Conservation (phyloP, 2,113 vertebrate species). For the Formicarius rufipectus region DNA sequence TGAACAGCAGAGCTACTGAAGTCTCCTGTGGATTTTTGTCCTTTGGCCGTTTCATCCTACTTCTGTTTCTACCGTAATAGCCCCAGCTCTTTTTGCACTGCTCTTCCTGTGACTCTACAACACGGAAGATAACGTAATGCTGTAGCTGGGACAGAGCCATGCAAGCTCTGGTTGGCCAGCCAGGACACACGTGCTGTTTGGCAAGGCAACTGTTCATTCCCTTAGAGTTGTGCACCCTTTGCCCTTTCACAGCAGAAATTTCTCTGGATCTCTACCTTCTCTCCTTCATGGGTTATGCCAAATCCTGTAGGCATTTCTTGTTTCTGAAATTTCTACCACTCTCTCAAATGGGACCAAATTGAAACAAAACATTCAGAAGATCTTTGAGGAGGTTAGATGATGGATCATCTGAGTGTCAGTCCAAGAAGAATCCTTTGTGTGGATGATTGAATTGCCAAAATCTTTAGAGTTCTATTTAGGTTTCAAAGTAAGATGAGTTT, state of each 20-base stretch:
- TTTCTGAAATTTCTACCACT: neutral
- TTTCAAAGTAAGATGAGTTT: neutral
- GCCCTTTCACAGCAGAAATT: neutral
- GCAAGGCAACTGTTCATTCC: neutral
- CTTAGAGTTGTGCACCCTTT: fast-evolving
- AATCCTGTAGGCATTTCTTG: neutral
- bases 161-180: neutral
- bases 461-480: neutral
- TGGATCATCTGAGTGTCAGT: neutral
- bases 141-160: neutral
- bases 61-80: slow-evolving; percentile 51
- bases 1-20: slow-evolving; percentile 40
- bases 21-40: slow-evolving; percentile 64
- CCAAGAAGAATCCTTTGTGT: neutral
- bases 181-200: neutral
- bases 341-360: neutral
- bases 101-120: slow-evolving; percentile 34
- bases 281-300: neutral
- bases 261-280: neutral
- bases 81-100: neutral
- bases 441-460: neutral
- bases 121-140: slow-evolving; percentile 18
- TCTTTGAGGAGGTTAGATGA: neutral
- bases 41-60: slow-evolving; percentile 60
- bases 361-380: neutral